Evolutionary conservation across 2,888 invertebrate species (phyloP).

Genomic region (Lochmaea crataegi): DNA sequence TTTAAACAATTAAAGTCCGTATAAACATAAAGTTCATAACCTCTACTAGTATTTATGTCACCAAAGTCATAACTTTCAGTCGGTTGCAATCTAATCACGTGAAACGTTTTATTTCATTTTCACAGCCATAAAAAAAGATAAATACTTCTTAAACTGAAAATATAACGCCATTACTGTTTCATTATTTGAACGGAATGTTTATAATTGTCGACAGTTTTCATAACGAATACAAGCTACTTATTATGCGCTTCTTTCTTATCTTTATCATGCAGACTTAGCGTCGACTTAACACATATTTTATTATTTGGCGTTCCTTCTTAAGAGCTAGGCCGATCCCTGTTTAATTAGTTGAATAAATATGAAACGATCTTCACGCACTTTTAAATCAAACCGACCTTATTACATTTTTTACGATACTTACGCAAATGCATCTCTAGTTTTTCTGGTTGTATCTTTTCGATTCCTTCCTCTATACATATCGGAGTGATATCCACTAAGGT

Average conservation of each 20-base stretch:
- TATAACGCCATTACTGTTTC: slow-evolving; percentile 20
- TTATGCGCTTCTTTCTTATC: slow-evolving; percentile 23
- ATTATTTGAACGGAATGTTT: slow-evolving; percentile 19
- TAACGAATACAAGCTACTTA: slow-evolving; percentile 21
- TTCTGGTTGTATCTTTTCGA: too few relatives aligned
- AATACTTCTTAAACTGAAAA: slow-evolving; percentile 19
- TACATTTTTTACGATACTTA: too few relatives aligned
- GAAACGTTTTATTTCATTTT: not conserved
- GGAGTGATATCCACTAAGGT: too few relatives aligned
- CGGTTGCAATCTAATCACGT: not conserved
- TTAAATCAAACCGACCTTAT: not conserved
- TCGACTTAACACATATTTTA: slow-evolving; percentile 33
- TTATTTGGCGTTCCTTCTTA: not conserved
- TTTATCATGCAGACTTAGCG: slow-evolving; percentile 31
- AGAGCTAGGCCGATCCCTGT: not conserved
- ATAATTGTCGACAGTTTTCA: slow-evolving; percentile 15
- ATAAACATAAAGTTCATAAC: slow-evolving; percentile 7
- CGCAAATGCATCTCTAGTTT: too few relatives aligned
- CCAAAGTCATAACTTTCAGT: not conserved
- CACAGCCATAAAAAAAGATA: slow-evolving; percentile 4
- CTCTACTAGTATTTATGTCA: not conserved
- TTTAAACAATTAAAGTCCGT: not conserved
- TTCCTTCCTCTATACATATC: too few relatives aligned
- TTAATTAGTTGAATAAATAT: not conserved
- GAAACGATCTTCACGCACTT: not conserved